phyloP scores from a whole-genome alignment of 1,140 invertebrate species.

The Palaemon carinicauda region DNA sequence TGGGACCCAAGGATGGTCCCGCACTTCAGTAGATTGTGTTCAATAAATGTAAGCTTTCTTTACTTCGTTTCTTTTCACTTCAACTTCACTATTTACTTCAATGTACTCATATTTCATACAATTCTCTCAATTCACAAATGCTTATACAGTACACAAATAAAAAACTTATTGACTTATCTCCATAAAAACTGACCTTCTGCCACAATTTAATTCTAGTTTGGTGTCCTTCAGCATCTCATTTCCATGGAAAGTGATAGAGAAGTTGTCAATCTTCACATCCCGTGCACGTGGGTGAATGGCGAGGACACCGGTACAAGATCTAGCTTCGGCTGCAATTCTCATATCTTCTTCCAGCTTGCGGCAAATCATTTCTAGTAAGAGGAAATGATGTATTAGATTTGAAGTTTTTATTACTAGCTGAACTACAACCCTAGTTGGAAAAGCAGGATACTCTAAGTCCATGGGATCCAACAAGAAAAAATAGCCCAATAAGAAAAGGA shows the following conservation, averaged over 20 bases:
- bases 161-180: neutral
- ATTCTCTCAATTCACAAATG: no score
- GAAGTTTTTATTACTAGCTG: neutral
- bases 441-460: no score
- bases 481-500: no score
- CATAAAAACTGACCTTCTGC: conserved; percentile 69
- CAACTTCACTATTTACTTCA: no score
- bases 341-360: conserved; percentile 89
- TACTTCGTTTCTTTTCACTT: no score
- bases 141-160: no score
- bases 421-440: no score
- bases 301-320: conserved; percentile 93
- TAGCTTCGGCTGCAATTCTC: conserved; percentile 88
- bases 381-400: neutral
- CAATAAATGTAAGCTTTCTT: no score
- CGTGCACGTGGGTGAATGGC: conserved; percentile 93
- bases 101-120: no score
- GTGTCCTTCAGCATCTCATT: conserved; percentile 95
- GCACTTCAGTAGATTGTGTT: no score
- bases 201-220: conserved; percentile 95
- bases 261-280: conserved; percentile 96
- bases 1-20: no score
- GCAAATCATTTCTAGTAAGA: conserved; percentile 78
- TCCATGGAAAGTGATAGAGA: conserved; percentile 98
- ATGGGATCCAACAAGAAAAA: no score